Evolutionary conservation across 1,140 invertebrate species (phyloP).

Genomic region (Rhagoletis pomonella): DNA sequence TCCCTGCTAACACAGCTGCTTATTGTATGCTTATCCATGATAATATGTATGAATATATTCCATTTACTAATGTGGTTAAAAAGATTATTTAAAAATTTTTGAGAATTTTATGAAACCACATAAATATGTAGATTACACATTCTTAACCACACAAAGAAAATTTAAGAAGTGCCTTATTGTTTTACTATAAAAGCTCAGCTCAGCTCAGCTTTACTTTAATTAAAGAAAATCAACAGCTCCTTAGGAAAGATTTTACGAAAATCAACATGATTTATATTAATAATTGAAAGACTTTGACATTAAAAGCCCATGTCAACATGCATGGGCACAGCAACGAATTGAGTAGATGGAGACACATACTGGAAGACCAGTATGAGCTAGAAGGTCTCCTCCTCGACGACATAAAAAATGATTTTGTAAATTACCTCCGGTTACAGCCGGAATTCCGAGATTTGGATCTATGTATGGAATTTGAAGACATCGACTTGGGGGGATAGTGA

Average conservation of each 20-base stretch:
- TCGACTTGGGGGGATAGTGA: too few species aligned
- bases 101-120: background rate
- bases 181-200: background rate
- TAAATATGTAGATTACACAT: background rate
- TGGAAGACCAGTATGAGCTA: background rate
- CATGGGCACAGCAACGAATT: background rate
- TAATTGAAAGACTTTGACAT: background rate
- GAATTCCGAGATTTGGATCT: background rate
- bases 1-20: constrained; percentile 60
- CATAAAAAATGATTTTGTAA: too few species aligned
- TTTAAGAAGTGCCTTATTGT: background rate
- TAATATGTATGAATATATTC: constrained; percentile 60
- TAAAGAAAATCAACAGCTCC: too few species aligned
- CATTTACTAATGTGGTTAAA: constrained; percentile 23
- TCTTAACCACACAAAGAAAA: background rate
- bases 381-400: too few species aligned
- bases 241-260: too few species aligned
- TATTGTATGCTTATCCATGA: constrained; percentile 66
- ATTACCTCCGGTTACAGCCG: background rate
- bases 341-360: background rate
- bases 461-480: too few species aligned
- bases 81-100: background rate
- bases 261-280: background rate
- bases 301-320: background rate
- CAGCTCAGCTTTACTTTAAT: background rate